A percentile compares a stretch with the other conserved stretches of the same genome.
These are phyloP conservation scores for Melanostoma mellinum DNA, from an alignment of 2,888 invertebrate genomes.

Conservation along the genomic window DNA sequence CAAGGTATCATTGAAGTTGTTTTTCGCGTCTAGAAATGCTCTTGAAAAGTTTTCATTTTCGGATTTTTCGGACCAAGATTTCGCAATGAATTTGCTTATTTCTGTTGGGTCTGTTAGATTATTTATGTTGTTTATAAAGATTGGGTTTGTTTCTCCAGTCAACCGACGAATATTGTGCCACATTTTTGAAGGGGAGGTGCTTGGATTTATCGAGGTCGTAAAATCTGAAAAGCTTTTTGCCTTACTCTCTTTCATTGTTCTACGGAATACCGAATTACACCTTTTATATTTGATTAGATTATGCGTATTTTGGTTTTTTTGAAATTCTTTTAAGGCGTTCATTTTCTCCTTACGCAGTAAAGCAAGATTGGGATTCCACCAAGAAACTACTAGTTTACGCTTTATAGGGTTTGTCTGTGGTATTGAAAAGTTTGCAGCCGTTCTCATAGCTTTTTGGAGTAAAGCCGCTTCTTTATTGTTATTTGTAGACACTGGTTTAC, in stretches of 20 bases:
- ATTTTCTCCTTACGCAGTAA: constrained; percentile 22
- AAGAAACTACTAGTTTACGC: not conserved
- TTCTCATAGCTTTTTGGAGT: not conserved
- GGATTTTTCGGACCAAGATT: constrained; percentile 16
- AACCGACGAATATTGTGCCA: constrained; percentile 1
- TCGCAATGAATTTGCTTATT: not conserved
- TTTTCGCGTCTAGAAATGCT: constrained; percentile 1
- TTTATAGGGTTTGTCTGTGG: not conserved
- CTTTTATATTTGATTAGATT: not conserved
- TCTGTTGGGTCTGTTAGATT: constrained; percentile 13
- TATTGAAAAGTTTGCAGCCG: constrained; percentile 3
- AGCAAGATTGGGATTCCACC: constrained; percentile 5
- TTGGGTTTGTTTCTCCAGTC: not conserved
- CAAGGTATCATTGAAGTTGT: not conserved
- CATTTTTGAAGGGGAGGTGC: not conserved
- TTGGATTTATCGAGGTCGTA: not conserved
- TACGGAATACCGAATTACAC: too few species aligned
- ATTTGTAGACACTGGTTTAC: too few species aligned
- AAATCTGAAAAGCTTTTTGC: too few species aligned
- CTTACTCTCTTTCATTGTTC: too few species aligned
- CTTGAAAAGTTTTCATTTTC: constrained; percentile 18
- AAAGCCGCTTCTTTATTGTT: too few species aligned
- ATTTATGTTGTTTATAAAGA: not conserved
- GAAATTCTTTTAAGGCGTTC: constrained; percentile 9
- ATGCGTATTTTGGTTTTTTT: constrained; percentile 2